phyloP scores from a whole-genome alignment of 1,140 invertebrate species.

The Pseudomyrmex pallidus region DNA sequence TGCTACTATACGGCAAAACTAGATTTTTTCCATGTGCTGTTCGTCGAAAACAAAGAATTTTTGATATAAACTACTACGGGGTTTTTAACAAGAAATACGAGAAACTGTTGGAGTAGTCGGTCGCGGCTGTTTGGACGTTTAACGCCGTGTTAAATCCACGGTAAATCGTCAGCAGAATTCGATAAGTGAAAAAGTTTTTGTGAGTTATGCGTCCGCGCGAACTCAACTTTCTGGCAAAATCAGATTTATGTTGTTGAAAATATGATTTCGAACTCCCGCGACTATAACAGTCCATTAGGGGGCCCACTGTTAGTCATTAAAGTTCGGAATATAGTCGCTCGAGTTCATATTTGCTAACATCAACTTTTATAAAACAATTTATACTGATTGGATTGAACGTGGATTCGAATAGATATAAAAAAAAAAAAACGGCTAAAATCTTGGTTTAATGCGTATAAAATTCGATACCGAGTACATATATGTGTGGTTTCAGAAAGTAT shows the following conservation, averaged over 20 bases:
- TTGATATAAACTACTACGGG: background rate
- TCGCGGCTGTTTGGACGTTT: constrained; percentile 24
- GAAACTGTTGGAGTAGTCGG: constrained; percentile 22
- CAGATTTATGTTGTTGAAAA: constrained; percentile 58
- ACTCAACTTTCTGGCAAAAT: constrained; percentile 39
- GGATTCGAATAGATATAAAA: too few species aligned
- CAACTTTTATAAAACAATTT: constrained; percentile 12
- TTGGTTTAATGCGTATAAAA: too few species aligned
- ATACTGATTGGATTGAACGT: background rate
- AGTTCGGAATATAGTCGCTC: constrained; percentile 30
- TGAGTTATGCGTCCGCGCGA: constrained; percentile 38
- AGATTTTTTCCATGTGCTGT: background rate
- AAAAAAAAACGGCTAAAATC: too few species aligned
- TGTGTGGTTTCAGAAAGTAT: too few species aligned
- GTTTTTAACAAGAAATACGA: constrained; percentile 45
- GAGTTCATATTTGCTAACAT: constrained; percentile 11
- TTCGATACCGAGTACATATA: too few species aligned
- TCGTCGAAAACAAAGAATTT: background rate
- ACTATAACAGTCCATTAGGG: constrained; percentile 54
- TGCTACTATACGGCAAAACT: background rate
- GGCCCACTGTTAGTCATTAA: constrained; percentile 36
- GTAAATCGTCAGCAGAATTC: constrained; percentile 54
- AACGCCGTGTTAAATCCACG: constrained; percentile 34
- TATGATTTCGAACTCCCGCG: constrained; percentile 45
- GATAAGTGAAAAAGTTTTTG: constrained; percentile 59